These are phyloP conservation scores for Copidosoma aretas DNA, from an alignment of 2,888 invertebrate genomes.

Conservation along the genomic window DNA sequence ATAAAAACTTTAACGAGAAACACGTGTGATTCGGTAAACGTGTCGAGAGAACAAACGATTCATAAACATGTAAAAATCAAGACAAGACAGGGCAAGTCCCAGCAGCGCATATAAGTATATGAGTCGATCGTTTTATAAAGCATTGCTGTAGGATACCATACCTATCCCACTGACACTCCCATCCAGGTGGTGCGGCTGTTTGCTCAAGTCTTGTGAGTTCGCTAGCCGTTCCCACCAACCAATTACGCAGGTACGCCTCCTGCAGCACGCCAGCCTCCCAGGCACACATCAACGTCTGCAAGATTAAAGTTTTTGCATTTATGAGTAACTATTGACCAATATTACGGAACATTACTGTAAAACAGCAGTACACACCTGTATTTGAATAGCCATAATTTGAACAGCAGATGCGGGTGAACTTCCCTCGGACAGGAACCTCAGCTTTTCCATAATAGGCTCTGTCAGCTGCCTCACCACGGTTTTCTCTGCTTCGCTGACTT, in stretches of 20 bases:
- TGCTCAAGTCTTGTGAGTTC: slow-evolving; percentile 71
- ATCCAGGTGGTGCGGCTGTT: slow-evolving; percentile 72
- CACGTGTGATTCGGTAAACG: too few species aligned
- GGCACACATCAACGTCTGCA: slow-evolving; percentile 70
- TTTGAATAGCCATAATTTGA: slow-evolving; percentile 69
- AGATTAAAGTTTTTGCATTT: not conserved
- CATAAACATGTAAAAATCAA: not conserved
- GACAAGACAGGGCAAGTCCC: not conserved
- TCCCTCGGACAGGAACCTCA: slow-evolving; percentile 68
- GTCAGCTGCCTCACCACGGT: slow-evolving; percentile 60
- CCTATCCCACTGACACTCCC: slow-evolving; percentile 79
- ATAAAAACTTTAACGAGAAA: slow-evolving; percentile 7
- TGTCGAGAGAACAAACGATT: not conserved
- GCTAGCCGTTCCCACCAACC: slow-evolving; percentile 68
- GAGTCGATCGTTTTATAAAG: slow-evolving; percentile 23
- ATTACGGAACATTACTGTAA: not conserved
- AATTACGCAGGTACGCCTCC: slow-evolving; percentile 67
- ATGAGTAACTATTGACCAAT: not conserved
- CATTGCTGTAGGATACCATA: slow-evolving; percentile 63
- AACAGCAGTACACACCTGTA: slow-evolving; percentile 64
- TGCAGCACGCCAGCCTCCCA: slow-evolving; percentile 69
- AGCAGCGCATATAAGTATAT: not conserved
- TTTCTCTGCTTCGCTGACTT: slow-evolving; percentile 40
- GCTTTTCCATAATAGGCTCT: slow-evolving; percentile 66
- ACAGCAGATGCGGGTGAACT: slow-evolving; percentile 66